Conservation (phyloP, 2,797 vertebrate genomes). For the Gambelia wislizenii region DNA sequence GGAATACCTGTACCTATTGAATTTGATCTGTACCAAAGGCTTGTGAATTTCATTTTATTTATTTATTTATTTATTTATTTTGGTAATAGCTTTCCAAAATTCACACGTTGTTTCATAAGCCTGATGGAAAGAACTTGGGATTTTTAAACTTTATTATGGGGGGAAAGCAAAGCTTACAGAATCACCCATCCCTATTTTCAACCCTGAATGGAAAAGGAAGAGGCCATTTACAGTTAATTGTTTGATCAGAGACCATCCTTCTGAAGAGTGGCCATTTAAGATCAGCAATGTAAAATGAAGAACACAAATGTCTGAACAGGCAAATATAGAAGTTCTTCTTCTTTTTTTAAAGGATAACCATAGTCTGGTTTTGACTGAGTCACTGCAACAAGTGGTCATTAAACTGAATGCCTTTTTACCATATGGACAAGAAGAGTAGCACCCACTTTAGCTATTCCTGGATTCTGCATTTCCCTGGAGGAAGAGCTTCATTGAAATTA, state of each 20-base stretch:
- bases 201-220: not conserved
- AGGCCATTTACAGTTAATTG: fast-evolving
- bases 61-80: too few species aligned
- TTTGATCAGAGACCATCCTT: not conserved
- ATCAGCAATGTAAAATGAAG: not conserved
- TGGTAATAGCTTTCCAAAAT: too few species aligned
- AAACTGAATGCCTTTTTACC: not conserved
- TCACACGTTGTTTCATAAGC: too few species aligned
- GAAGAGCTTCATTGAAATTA: not conserved
- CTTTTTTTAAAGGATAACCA: not conserved
- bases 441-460: conserved; percentile 26
- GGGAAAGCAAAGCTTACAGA: not conserved
- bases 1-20: too few species aligned
- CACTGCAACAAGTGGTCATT: not conserved
- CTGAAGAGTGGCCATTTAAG: not conserved
- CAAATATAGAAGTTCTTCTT: not conserved
- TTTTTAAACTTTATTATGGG: too few species aligned
- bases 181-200: not conserved
- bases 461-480: not conserved
- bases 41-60: too few species aligned
- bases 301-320: not conserved
- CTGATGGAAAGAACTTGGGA: too few species aligned
- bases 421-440: not conserved
- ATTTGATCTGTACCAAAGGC: too few species aligned
- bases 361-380: not conserved